Evolutionary conservation across 2,888 invertebrate genomes (phyloP), one percentile per base, ranked within the genome.

Genomic region (Pecten maximus): DNA sequence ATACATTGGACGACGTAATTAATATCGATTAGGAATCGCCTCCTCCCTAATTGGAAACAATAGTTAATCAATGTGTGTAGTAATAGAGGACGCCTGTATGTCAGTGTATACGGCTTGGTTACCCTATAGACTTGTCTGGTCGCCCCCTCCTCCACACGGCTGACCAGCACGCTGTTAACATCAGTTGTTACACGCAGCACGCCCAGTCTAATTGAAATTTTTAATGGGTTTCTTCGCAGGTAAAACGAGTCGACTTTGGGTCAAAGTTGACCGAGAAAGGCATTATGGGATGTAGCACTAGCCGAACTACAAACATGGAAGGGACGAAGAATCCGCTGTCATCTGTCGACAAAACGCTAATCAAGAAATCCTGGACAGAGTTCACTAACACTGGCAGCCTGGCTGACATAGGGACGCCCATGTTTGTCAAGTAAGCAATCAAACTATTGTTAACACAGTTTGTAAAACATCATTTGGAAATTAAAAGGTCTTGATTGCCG

Each of bases 351-450:
- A 92, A 91, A 60, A 39, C 40, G 39, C 88, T 89, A 16, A 88
- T 92, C 8, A 90, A 90, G 48, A 87, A 89, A 86, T 92, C 91
- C 23, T 92, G 91, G 91, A 48, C 40, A 10, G 40, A 40, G 40
- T 92, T 92, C 35, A 40, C 54, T n/a, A 48, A 40, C 10, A 28
- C 88, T 3, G 91, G 91, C 40, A 89, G 89, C 3, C 48, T 92
- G 12, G 23, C 88, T 0, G 90, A 92, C 28, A 39, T 89, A 4
- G 91, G 91, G 28, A 88, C 88, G 35, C 90, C 89, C 23, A 92
- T 92, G 91, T 92, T 89, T 87, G 48, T 88, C 35, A 91, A 91
- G 91, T 92, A 91, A 91, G 91, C 23, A 28, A 54, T 2, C 3
- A 15, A 54, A n/a, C 6, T 54, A 54, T 54, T 50, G 19, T 19